These are phyloP conservation scores for Drosophila paranaensis DNA, from an alignment of 2,888 invertebrate species.

Conservation along the genomic window DNA sequence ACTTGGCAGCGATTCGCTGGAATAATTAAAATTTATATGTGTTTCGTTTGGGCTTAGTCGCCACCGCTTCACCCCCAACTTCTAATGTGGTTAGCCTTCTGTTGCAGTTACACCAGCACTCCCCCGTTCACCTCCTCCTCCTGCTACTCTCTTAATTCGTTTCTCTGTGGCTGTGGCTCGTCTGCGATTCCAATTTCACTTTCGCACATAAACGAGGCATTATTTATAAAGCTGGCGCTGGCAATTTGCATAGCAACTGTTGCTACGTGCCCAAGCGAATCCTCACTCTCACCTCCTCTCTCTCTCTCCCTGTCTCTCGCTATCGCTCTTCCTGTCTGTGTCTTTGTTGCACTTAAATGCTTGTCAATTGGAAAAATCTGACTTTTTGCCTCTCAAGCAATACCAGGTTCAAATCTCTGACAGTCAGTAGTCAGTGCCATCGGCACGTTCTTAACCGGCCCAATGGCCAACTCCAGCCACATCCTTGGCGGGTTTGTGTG, in stretches of 20 bases:
- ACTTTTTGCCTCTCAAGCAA: neutral
- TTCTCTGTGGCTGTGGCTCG: neutral
- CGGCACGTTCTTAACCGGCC: slow-evolving; percentile 35
- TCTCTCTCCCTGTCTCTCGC: neutral
- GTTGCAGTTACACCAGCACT: slow-evolving; percentile 27
- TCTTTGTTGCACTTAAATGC: slow-evolving; percentile 10
- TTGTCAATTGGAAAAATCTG: slow-evolving; percentile 8
- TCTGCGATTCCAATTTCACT: slow-evolving; percentile 60
- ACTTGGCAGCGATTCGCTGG: slow-evolving; percentile 50
- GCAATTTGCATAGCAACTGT: slow-evolving; percentile 71
- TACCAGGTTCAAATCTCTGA: neutral
- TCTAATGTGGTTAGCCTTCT: slow-evolving; percentile 39
- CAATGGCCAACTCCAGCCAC: slow-evolving; percentile 20
- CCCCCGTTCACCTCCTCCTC: neutral
- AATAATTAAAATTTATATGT: slow-evolving; percentile 81
- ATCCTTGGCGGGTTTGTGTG: slow-evolving; percentile 53
- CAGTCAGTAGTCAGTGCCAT: slow-evolving; percentile 29
- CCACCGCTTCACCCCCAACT: slow-evolving; percentile 27
- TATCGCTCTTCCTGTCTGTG: neutral
- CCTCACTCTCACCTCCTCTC: neutral
- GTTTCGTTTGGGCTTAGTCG: slow-evolving; percentile 42
- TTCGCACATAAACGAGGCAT: slow-evolving; percentile 68
- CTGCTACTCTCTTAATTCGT: neutral
- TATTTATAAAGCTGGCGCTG: slow-evolving; percentile 58
- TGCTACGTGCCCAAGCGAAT: slow-evolving; percentile 51